A percentile compares a stretch with the other conserved stretches of the same genome.
Conservation (phyloP, 2,888 invertebrate genomes). For the Hylaea fasciaria region DNA sequence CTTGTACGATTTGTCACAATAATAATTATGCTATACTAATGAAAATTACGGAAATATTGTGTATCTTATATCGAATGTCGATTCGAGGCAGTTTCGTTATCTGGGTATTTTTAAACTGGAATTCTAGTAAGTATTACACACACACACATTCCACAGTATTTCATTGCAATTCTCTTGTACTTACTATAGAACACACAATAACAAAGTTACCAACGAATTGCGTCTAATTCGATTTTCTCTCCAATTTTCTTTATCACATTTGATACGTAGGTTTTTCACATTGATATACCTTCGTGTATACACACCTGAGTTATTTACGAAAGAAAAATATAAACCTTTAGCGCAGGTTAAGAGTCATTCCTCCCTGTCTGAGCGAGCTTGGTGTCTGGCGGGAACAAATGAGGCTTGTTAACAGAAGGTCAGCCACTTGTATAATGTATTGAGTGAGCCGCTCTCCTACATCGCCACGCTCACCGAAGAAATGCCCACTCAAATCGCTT, state of each 20-base stretch:
- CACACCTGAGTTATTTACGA: conserved; percentile 31
- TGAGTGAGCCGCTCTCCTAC: conserved; percentile 45
- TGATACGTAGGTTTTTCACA: conserved; percentile 29
- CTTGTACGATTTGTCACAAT: too few species aligned
- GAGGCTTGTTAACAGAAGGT: conserved; percentile 69
- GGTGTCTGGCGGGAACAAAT: conserved; percentile 62
- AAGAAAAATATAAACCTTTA: conserved; percentile 39
- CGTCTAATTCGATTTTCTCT: conserved; percentile 12
- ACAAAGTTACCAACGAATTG: conserved; percentile 9
- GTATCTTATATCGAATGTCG: too few species aligned
- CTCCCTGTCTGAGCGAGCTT: conserved; percentile 52
- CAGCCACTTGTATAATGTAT: conserved; percentile 70
- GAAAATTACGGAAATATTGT: too few species aligned
- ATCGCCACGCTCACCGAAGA: conserved; percentile 10
- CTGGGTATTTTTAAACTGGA: neutral
- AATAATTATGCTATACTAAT: too few species aligned
- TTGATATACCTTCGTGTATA: conserved; percentile 34
- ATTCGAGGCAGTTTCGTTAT: neutral
- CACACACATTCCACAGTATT: too few species aligned
- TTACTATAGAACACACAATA: conserved; percentile 19
- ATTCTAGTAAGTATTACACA: neutral
- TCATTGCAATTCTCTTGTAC: conserved; percentile 11
- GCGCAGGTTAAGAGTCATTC: conserved; percentile 48
- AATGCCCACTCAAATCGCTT: conserved; percentile 7
- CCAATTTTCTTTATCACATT: conserved; percentile 31